phyloP scores from a whole-genome alignment of 1,140 invertebrate species.

The Rhyzopertha dominica region DNA sequence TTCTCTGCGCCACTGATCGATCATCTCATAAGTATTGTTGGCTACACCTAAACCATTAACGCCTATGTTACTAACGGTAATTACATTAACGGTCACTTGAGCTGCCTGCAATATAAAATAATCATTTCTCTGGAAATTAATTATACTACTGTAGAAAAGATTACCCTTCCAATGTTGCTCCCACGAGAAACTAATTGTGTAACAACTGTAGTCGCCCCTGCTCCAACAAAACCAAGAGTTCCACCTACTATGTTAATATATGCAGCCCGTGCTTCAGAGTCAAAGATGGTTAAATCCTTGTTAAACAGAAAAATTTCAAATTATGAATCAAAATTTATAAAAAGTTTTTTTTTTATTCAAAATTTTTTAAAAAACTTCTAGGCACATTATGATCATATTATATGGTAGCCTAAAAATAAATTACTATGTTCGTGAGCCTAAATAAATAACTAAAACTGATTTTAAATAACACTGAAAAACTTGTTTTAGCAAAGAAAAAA shows the following conservation, averaged over 20 bases:
- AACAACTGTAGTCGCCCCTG: conserved; percentile 31
- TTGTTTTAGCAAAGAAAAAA: too few relatives aligned
- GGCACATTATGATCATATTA: too few relatives aligned
- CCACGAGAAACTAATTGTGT: conserved; percentile 26
- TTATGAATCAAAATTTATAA: too few relatives aligned
- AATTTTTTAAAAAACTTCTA: too few relatives aligned
- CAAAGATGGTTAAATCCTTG: too few relatives aligned
- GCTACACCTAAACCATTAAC: conserved; percentile 27
- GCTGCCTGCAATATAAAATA: conserved; percentile 26
- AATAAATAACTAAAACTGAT: too few relatives aligned
- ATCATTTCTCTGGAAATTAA: conserved; percentile 1
- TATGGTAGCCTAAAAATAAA: too few relatives aligned
- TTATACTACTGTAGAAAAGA: too few relatives aligned
- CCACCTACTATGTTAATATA: conserved; percentile 43
- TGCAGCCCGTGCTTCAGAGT: conserved; percentile 40
- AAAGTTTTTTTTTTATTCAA: too few relatives aligned
- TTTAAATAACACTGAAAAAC: too few relatives aligned
- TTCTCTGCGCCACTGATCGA: conserved; percentile 26
- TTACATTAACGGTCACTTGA: conserved; percentile 25
- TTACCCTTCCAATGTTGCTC: conserved; percentile 29
- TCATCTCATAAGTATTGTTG: conserved; percentile 35
- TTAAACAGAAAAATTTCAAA: too few relatives aligned
- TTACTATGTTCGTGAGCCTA: too few relatives aligned
- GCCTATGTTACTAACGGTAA: conserved; percentile 31
- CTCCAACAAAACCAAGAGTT: conserved; percentile 37